Conservation (phyloP, 2,797 vertebrate species). For the Numenius phaeopus region DNA sequence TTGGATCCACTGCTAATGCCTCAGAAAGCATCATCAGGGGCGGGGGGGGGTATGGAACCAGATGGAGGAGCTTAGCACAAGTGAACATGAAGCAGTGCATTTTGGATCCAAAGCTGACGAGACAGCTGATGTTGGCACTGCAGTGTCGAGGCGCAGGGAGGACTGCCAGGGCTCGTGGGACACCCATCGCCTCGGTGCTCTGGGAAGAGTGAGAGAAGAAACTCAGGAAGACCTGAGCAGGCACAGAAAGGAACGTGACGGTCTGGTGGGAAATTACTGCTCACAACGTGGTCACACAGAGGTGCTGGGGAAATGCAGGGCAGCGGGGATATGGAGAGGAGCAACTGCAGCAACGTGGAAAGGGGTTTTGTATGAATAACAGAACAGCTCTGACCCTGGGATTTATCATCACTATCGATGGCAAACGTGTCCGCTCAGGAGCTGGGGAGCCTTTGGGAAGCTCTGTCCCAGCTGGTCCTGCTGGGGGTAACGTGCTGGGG, state of each 20-base stretch:
- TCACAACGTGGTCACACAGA: accelerated
- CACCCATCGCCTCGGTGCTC: accelerated
- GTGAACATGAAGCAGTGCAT: not conserved
- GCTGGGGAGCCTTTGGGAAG: not conserved
- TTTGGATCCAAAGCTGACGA: not conserved
- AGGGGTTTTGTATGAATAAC: not conserved
- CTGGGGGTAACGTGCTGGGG: accelerated
- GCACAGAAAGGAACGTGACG: too few relatives aligned
- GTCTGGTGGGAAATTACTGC: not conserved
- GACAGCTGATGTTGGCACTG: not conserved
- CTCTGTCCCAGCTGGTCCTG: not conserved
- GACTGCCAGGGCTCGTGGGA: not conserved
- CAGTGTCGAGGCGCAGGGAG: not conserved
- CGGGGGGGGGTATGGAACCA: not conserved
- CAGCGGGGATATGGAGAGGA: not conserved
- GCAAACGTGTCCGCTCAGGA: not conserved
- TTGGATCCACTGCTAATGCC: slow-evolving; percentile 65
- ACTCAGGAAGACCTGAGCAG: not conserved
- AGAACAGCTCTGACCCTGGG: not conserved
- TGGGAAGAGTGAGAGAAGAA: not conserved
- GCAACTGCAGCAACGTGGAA: not conserved
- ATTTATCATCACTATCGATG: not conserved
- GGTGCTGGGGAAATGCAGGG: not conserved
- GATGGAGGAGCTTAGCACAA: slow-evolving; percentile 30
- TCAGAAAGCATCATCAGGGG: not conserved